phyloP scores from a whole-genome alignment of 2,888 invertebrate species.

The Ommatoiulus sabulosus region DNA sequence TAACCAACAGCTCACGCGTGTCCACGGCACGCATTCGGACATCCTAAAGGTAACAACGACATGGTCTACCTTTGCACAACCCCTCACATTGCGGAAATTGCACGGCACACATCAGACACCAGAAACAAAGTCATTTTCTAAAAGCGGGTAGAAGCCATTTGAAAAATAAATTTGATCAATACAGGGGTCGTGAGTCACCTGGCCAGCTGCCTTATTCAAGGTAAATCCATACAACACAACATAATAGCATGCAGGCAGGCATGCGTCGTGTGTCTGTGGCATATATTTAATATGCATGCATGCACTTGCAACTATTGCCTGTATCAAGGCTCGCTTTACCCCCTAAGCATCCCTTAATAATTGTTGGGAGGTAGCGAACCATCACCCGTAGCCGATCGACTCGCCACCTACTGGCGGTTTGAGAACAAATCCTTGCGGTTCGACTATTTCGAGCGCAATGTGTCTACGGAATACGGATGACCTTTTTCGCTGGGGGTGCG shows the following conservation, averaged over 20 bases:
- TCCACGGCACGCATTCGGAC: neutral
- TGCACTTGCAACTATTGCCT: neutral
- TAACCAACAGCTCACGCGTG: neutral
- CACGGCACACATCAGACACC: neutral
- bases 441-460: no score
- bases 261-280: neutral
- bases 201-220: slow-evolving; percentile 31
- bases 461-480: no score
- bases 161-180: neutral
- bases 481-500: no score
- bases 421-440: no score
- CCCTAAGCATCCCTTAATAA: neutral
- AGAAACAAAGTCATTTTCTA: neutral
- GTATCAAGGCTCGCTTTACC: no score
- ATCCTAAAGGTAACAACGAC: neutral
- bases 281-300: neutral
- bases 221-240: neutral
- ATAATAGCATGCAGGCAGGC: neutral
- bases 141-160: neutral
- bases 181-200: neutral
- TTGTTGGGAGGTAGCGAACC: neutral
- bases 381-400: neutral
- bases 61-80: neutral
- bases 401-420: no score
- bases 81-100: neutral